A percentile compares a stretch with the other conserved stretches of the same genome.
These are phyloP conservation scores for Albula glossodonta DNA, from an alignment of 2,113 vertebrate species.

Conservation along the genomic window DNA sequence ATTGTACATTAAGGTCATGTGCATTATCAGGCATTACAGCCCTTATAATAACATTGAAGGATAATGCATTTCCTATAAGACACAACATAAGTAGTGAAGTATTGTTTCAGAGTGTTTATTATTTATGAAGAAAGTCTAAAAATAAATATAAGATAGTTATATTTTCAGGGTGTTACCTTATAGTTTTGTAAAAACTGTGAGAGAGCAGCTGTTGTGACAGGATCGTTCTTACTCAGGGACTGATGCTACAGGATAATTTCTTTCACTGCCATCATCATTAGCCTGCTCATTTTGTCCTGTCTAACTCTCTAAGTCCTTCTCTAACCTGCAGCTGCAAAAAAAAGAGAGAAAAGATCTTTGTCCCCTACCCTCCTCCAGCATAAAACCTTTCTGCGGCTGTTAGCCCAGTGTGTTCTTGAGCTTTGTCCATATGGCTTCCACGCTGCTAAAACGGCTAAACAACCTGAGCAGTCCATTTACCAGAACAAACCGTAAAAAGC, in stretches of 20 bases:
- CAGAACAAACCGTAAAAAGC: constrained; percentile 41
- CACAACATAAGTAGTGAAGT: too few relatives aligned
- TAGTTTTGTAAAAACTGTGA: neutral
- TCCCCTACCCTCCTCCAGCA: constrained; percentile 43
- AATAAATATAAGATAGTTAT: neutral
- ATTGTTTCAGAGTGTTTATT: too few relatives aligned
- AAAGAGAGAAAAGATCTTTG: constrained; percentile 28
- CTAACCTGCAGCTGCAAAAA: constrained; percentile 53
- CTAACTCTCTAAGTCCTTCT: constrained; percentile 41
- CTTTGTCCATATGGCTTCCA: constrained; percentile 62
- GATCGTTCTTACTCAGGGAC: neutral
- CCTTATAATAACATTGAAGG: too few relatives aligned
- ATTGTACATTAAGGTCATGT: neutral
- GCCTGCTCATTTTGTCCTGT: neutral
- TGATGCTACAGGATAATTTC: neutral
- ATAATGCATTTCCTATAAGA: too few relatives aligned
- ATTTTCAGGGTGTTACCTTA: neutral
- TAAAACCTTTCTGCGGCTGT: constrained; percentile 55
- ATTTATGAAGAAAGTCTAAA: neutral
- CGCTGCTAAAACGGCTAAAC: constrained; percentile 57
- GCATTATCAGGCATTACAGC: neutral
- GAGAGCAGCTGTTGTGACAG: too few relatives aligned
- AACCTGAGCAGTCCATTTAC: constrained; percentile 43
- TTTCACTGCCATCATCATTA: neutral
- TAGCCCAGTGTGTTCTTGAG: constrained; percentile 53